Percentiles rank a stretch among this genome's conserved stretches.
Conservation (phyloP, 1,140 invertebrate species). For the Pararge aegeria region DNA sequence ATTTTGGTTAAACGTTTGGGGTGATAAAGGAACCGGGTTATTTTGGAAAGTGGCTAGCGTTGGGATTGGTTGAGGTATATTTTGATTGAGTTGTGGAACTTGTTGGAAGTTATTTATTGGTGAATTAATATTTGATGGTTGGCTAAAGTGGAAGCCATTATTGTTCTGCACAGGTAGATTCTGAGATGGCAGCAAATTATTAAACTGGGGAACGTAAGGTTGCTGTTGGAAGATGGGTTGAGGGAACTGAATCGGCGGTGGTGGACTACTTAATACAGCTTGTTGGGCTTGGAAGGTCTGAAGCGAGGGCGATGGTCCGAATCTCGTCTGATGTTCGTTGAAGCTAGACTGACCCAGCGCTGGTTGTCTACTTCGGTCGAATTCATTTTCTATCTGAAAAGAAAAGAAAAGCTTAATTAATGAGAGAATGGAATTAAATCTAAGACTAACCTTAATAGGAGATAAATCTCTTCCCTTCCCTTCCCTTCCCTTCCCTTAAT, state of each 20-base stretch:
- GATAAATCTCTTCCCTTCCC: too few species aligned
- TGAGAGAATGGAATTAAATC: too few species aligned
- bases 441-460: too few species aligned
- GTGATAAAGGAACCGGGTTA: slow-evolving; percentile 40
- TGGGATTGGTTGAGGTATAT: slow-evolving; percentile 55
- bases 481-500: too few species aligned
- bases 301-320: slow-evolving; percentile 59
- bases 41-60: slow-evolving; percentile 60
- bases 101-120: slow-evolving; percentile 51
- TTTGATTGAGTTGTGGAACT: slow-evolving; percentile 50
- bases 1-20: slow-evolving; percentile 46
- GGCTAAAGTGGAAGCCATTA: slow-evolving; percentile 54
- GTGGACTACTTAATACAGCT: slow-evolving; percentile 40
- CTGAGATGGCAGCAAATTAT: slow-evolving; percentile 54
- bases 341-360: slow-evolving; percentile 56
- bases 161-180: slow-evolving; percentile 50
- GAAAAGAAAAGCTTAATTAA: slow-evolving; percentile 23
- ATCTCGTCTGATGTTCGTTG: slow-evolving; percentile 70
- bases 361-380: slow-evolving; percentile 65
- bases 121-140: slow-evolving; percentile 42
- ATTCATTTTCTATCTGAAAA: slow-evolving; percentile 75
- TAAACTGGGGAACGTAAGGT: slow-evolving; percentile 59
- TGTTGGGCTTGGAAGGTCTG: slow-evolving; percentile 60
- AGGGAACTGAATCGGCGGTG: slow-evolving; percentile 53
- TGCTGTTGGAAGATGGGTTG: slow-evolving; percentile 58